Percentiles rank a stretch among this genome's conserved stretches.
Evolutionary conservation across 2,888 invertebrate species (phyloP).

Genomic region (Perizoma affinitatum): DNA sequence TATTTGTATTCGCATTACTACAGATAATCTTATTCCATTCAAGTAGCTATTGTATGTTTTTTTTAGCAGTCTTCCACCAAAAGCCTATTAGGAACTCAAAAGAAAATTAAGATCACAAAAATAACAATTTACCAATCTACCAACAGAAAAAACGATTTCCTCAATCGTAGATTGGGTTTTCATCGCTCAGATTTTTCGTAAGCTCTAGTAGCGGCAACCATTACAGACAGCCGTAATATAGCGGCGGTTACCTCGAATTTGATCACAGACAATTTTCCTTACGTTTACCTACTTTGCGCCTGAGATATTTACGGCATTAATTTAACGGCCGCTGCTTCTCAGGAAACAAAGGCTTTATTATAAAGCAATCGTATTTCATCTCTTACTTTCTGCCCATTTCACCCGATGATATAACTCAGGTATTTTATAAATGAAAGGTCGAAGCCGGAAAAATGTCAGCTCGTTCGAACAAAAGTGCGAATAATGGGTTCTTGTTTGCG

Average conservation of each 20-base stretch:
- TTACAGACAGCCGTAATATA: constrained; percentile 3
- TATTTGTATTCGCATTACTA: too few species aligned
- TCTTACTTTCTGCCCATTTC: constrained; percentile 40
- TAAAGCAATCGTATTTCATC: constrained; percentile 42
- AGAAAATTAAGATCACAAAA: constrained; percentile 29
- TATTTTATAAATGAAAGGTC: constrained; percentile 42
- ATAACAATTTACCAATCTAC: constrained; percentile 34
- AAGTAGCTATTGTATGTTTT: not conserved
- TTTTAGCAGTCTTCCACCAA: constrained; percentile 3
- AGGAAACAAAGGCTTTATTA: constrained; percentile 23
- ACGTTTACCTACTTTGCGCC: too few species aligned
- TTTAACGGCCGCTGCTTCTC: not conserved
- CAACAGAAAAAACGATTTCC: constrained; percentile 32
- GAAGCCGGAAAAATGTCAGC: constrained; percentile 41
- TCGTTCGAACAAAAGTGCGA: constrained; percentile 39
- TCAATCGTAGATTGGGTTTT: constrained; percentile 36
- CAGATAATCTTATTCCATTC: too few species aligned
- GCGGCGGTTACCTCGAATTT: too few species aligned
- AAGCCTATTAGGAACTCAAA: constrained; percentile 18
- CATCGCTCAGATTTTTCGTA: constrained; percentile 36
- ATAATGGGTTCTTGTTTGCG: constrained; percentile 39
- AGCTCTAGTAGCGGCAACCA: too few species aligned
- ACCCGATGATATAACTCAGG: constrained; percentile 40
- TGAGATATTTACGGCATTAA: not conserved
- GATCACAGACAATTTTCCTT: too few species aligned